Evolutionary conservation across 2,113 vertebrate genomes (phyloP).

Genomic region (Mugil cephalus): DNA sequence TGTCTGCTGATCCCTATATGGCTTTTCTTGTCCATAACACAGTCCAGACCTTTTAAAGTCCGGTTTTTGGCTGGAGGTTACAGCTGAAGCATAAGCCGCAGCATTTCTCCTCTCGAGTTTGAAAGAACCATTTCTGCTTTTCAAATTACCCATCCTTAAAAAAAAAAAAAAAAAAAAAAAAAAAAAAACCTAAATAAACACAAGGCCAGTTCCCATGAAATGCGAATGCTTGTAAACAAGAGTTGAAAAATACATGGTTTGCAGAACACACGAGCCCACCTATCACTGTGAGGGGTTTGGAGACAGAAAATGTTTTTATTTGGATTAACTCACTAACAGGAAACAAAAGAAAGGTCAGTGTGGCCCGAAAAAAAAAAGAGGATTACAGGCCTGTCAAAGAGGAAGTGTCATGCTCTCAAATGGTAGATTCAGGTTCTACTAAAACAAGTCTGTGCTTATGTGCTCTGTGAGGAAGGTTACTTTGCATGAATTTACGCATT

Average conservation of each 20-base stretch:
- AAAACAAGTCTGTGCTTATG: not conserved
- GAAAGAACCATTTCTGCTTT: not conserved
- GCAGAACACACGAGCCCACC: too few relatives aligned
- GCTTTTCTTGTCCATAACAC: conserved; percentile 4
- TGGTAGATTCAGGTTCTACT: not conserved
- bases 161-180: too few relatives aligned
- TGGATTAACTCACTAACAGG: conserved; percentile 15
- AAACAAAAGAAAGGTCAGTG: conserved; percentile 32
- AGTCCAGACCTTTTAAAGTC: not conserved
- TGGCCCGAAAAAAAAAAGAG: conserved; percentile 34
- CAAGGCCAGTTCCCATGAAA: too few relatives aligned
- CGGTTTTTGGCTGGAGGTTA: not conserved
- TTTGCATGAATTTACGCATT: not conserved
- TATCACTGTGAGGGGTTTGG: not conserved
- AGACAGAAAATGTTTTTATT: conserved; percentile 6
- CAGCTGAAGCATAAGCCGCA: too few relatives aligned
- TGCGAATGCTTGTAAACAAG: too few relatives aligned
- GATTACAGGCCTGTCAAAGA: not conserved
- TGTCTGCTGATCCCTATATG: not conserved
- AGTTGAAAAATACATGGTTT: too few relatives aligned
- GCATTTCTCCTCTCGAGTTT: too few relatives aligned
- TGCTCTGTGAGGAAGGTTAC: not conserved
- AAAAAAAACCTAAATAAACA: too few relatives aligned
- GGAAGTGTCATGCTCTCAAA: conserved; percentile 18
- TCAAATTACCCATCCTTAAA: not conserved